These are phyloP conservation scores for Perizoma flavofasciatum DNA, from an alignment of 2,888 invertebrate species.

Conservation along the genomic window DNA sequence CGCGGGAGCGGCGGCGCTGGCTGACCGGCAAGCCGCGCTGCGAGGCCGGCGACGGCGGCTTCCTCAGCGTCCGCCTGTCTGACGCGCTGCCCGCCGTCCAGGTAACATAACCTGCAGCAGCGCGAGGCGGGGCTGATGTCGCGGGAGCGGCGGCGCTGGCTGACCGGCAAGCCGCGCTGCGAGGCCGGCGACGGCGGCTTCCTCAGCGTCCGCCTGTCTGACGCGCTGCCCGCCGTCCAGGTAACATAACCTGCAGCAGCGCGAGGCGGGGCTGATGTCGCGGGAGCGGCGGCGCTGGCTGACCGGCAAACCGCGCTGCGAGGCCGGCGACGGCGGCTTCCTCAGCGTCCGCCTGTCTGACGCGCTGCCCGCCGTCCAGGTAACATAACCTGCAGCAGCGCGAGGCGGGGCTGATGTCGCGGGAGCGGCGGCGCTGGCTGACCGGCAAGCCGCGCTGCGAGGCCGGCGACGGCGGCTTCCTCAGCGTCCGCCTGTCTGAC, in stretches of 20 bases:
- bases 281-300: constrained; percentile 81
- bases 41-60: constrained; percentile 72
- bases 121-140: constrained; percentile 83
- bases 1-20: constrained; percentile 79
- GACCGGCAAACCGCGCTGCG: constrained; percentile 81
- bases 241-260: no score
- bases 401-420: constrained; percentile 82
- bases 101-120: no score
- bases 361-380: constrained; percentile 77
- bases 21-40: constrained; percentile 81
- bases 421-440: constrained; percentile 80
- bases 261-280: constrained; percentile 82
- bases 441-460: constrained; percentile 81
- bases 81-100: constrained; percentile 81
- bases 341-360: constrained; percentile 82
- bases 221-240: constrained; percentile 78
- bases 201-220: constrained; percentile 80
- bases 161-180: constrained; percentile 81
- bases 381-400: no score
- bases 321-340: constrained; percentile 73
- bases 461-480: constrained; percentile 73
- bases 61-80: constrained; percentile 80
- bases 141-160: constrained; percentile 79
- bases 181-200: constrained; percentile 75
- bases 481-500: constrained; percentile 81